A percentile compares a stretch with the other conserved stretches of the same genome.
These are phyloP conservation scores for Capromys pilorides DNA, from an alignment of 2,797 vertebrate species.

Conservation along the genomic window DNA sequence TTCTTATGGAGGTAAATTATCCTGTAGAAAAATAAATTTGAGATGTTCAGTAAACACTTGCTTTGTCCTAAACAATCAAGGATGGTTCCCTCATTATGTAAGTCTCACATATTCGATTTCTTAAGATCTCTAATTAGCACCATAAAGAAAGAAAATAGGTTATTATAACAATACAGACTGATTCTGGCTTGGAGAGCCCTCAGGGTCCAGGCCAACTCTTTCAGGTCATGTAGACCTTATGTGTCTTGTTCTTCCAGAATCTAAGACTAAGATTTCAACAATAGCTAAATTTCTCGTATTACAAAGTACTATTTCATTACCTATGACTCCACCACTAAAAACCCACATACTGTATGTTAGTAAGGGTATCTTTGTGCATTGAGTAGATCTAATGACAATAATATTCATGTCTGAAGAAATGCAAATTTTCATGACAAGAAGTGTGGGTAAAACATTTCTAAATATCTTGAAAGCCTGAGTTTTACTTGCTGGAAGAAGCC, in stretches of 20 bases:
- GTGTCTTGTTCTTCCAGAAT: not conserved
- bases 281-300: not conserved
- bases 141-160: not conserved
- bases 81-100: not conserved
- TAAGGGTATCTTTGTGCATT: not conserved
- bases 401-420: slow-evolving; percentile 5
- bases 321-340: not conserved
- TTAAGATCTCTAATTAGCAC: not conserved
- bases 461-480: slow-evolving; percentile 3
- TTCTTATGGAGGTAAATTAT: slow-evolving; percentile 16
- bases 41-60: not conserved
- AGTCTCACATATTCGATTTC: not conserved
- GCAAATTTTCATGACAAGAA: slow-evolving; percentile 24
- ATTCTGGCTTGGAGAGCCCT: not conserved
- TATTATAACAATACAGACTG: not conserved
- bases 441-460: not conserved
- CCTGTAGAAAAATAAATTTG: not conserved
- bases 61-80: not conserved
- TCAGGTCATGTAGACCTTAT: not conserved
- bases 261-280: not conserved
- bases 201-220: not conserved
- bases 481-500: slow-evolving; percentile 33
- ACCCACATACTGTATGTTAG: slow-evolving; percentile 19
- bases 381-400: not conserved
- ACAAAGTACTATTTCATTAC: not conserved